phyloP scores from a whole-genome alignment of 30 jellyfish, hydroid and myxozoan species.

The Cassiopea xamachana region DNA sequence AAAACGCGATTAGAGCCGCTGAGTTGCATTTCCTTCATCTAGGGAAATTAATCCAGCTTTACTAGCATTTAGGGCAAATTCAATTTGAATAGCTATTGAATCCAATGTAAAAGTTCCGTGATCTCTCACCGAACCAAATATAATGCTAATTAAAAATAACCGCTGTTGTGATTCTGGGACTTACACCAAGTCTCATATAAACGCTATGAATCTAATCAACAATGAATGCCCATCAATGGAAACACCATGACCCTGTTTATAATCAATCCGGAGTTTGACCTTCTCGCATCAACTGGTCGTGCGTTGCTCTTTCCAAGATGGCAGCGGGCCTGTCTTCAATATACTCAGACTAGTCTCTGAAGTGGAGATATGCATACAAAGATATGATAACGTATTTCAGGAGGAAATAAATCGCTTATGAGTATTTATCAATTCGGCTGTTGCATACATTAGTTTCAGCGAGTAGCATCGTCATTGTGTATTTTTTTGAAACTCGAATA shows the following conservation, averaged over 20 bases:
- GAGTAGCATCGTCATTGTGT: too few relatives aligned
- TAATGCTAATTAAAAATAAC: neutral
- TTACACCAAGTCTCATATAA: neutral
- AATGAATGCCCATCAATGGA: constrained; percentile 70
- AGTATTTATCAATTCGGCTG: too few relatives aligned
- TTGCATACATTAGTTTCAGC: too few relatives aligned
- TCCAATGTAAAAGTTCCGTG: neutral
- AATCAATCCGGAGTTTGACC: constrained; percentile 58
- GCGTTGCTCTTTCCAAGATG: constrained; percentile 55
- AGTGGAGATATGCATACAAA: too few relatives aligned
- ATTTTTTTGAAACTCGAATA: too few relatives aligned
- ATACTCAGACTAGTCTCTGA: neutral
- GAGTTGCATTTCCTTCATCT: too few relatives aligned
- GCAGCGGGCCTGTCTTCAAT: constrained; percentile 57
- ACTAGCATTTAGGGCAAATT: too few relatives aligned
- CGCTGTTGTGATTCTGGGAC: neutral
- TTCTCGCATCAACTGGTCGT: constrained; percentile 66
- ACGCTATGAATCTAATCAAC: constrained; percentile 33
- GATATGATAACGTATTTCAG: too few relatives aligned
- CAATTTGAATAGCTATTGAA: too few relatives aligned
- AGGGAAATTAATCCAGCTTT: too few relatives aligned
- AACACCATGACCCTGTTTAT: constrained; percentile 75
- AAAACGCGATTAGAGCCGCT: too few relatives aligned
- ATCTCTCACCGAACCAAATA: neutral
- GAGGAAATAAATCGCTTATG: too few relatives aligned